Evolutionary conservation across 2,888 invertebrate genomes (phyloP).

Genomic region (Crematogaster levior): DNA sequence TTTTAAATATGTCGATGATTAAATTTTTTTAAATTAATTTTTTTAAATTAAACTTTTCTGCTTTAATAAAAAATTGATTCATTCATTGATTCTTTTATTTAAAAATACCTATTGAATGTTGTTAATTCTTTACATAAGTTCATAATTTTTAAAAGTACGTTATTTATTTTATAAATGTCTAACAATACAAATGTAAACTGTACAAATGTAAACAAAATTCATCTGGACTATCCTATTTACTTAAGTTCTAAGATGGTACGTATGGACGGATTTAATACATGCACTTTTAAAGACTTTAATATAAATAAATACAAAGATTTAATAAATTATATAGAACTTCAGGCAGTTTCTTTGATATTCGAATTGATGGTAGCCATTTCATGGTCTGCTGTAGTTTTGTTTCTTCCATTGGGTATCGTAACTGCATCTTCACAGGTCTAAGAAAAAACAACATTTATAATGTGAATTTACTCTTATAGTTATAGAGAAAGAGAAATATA

Average conservation of each 20-base stretch:
- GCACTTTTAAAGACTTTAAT: slow-evolving; percentile 15
- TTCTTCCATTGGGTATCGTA: slow-evolving; percentile 79
- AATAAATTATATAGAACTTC: slow-evolving; percentile 76
- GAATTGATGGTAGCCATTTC: slow-evolving; percentile 82
- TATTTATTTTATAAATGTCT: slow-evolving; percentile 68
- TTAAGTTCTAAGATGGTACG: slow-evolving; percentile 42
- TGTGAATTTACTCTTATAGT: background rate
- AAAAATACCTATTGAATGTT: background rate
- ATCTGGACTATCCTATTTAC: slow-evolving; percentile 47
- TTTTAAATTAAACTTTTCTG: background rate
- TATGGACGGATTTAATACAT: slow-evolving; percentile 8
- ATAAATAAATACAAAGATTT: slow-evolving; percentile 76
- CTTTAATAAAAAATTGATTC: background rate
- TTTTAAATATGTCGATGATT: background rate
- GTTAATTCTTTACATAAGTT: slow-evolving; percentile 5
- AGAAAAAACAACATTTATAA: slow-evolving; percentile 52
- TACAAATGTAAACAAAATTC: slow-evolving; percentile 73
- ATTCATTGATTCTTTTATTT: background rate
- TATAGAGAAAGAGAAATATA: background rate
- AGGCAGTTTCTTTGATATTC: slow-evolving; percentile 79
- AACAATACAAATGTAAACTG: slow-evolving; percentile 77
- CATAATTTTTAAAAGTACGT: slow-evolving; percentile 12
- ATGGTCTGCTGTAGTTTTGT: slow-evolving; percentile 78
- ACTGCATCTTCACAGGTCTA: slow-evolving; percentile 84
- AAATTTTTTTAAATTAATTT: background rate